Evolutionary conservation across 2,888 invertebrate genomes (phyloP).

Genomic region (Lasioglossum calceatum): DNA sequence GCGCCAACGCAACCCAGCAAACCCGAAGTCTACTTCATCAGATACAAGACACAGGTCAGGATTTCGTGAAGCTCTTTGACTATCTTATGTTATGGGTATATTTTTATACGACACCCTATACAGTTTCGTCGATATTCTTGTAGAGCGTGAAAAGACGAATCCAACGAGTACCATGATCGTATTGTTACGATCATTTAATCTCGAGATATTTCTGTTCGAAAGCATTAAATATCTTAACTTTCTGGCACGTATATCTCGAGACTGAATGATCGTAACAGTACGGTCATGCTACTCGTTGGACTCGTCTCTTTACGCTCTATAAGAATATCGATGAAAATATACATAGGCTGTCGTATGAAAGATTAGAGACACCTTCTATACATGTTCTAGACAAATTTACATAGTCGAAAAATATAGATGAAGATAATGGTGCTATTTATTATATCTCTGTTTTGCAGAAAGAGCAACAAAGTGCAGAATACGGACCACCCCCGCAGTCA

Average conservation of each 20-base stretch:
- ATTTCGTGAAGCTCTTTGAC: neutral
- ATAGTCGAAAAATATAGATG: neutral
- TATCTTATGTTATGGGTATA: neutral
- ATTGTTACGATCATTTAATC: neutral
- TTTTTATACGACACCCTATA: neutral
- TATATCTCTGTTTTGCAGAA: constrained; percentile 72
- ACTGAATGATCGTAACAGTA: neutral
- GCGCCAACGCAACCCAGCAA: constrained; percentile 94
- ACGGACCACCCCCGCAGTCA: constrained; percentile 82
- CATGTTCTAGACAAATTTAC: too few species aligned
- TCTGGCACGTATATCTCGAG: neutral
- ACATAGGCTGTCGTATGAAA: neutral
- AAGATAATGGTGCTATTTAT: neutral
- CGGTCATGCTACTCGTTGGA: neutral
- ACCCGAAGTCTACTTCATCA: constrained; percentile 96
- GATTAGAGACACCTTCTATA: neutral
- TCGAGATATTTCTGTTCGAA: neutral
- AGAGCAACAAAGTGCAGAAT: constrained; percentile 78
- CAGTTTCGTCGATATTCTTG: neutral
- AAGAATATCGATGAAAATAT: neutral
- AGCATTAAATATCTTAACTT: neutral
- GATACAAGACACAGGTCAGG: constrained; percentile 93
- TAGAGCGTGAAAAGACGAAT: neutral
- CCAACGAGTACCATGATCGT: neutral
- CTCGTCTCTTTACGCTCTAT: neutral